Conservation (phyloP, 2,113 vertebrate genomes). For the Hippocampus mohnikei region DNA sequence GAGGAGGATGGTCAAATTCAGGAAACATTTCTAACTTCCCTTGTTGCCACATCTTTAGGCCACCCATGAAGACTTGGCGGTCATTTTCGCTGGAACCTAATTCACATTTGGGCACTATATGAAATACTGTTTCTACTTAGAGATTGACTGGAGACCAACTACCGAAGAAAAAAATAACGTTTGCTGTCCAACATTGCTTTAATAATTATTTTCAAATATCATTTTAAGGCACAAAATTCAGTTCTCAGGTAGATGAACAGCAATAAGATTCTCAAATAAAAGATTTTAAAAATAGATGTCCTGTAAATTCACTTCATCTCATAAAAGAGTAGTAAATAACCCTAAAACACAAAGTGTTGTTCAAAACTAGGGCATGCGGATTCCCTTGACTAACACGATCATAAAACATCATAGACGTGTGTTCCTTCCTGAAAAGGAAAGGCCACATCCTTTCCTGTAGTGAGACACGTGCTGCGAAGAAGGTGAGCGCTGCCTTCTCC, state of each 20-base stretch:
- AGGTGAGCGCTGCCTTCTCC: slow-evolving; percentile 23
- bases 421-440: slow-evolving; percentile 47
- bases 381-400: slow-evolving; percentile 24
- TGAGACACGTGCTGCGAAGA: slow-evolving; percentile 14
- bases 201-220: background rate
- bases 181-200: background rate
- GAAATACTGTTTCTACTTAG: background rate
- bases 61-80: background rate
- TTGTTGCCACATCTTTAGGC: background rate
- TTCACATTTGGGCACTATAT: too few relatives aligned
- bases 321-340: slow-evolving; percentile 11
- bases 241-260: background rate
- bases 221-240: background rate
- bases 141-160: background rate
- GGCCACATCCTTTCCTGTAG: slow-evolving; percentile 52
- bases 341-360: slow-evolving; percentile 19
- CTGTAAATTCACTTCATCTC: background rate
- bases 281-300: background rate
- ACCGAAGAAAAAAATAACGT: background rate
- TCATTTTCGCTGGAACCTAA: background rate
- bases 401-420: slow-evolving; percentile 38
- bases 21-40: background rate
- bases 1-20: background rate
- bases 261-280: background rate
- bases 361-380: slow-evolving; percentile 17